Evolutionary conservation across 2,797 vertebrate species (phyloP).

Genomic region (Lepilemur septentrionalis): DNA sequence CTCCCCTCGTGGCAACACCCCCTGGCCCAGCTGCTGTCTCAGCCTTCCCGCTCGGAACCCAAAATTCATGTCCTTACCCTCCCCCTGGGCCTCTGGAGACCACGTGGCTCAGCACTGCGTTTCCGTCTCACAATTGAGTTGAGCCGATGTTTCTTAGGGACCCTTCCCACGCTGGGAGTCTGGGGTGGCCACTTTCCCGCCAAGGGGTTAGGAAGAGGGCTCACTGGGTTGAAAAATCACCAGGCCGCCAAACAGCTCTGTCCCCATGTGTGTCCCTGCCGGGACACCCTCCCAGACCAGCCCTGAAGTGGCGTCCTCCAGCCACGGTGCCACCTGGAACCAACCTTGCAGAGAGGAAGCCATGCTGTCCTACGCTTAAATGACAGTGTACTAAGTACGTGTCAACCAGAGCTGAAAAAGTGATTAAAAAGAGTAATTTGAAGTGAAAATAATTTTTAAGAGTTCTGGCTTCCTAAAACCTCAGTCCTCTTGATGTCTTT

Average conservation of each 20-base stretch:
- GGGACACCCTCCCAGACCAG: fast-evolving
- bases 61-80: fast-evolving
- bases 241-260: fast-evolving
- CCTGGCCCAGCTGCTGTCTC: fast-evolving
- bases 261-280: fast-evolving
- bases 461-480: background rate
- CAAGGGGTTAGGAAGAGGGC: background rate
- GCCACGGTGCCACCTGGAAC: background rate
- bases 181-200: fast-evolving
- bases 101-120: fast-evolving
- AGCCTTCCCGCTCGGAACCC: background rate
- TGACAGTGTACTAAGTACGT: background rate
- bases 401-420: background rate
- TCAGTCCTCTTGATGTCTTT: background rate
- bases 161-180: fast-evolving
- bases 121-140: background rate
- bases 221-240: background rate
- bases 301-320: fast-evolving
- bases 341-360: fast-evolving
- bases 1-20: fast-evolving
- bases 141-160: background rate
- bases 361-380: background rate
- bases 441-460: background rate
- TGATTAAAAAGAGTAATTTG: background rate
- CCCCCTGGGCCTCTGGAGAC: background rate